Evolutionary conservation across 2,113 vertebrate species (phyloP).

Genomic region (Eupsittula cactorum): DNA sequence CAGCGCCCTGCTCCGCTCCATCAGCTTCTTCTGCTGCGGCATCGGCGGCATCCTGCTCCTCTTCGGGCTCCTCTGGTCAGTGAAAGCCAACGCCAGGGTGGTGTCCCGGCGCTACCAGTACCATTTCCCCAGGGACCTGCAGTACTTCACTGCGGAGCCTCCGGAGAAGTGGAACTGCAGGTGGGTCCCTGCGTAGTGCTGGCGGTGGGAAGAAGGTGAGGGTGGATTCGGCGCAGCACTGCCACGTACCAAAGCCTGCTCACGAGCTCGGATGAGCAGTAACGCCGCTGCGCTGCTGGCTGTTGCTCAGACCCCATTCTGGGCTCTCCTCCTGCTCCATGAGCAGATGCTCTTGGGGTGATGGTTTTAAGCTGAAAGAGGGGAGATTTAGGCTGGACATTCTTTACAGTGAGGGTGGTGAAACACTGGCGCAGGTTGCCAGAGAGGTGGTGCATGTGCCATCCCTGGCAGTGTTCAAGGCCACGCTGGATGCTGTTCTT

Average conservation of each 20-base stretch:
- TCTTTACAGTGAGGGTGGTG: background rate
- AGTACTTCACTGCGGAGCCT: constrained; percentile 66
- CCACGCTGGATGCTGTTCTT: background rate
- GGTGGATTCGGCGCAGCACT: background rate
- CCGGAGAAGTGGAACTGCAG: constrained; percentile 70
- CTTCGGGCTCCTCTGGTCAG: constrained; percentile 72
- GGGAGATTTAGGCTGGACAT: background rate
- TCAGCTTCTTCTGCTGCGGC: constrained; percentile 75
- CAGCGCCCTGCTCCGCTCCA: constrained; percentile 60
- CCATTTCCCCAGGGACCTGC: constrained; percentile 71
- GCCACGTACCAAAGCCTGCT: accelerated
- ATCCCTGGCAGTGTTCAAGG: background rate
- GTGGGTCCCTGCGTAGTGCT: background rate
- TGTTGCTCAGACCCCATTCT: background rate
- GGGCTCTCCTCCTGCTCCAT: background rate
- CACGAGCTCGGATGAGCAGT: background rate
- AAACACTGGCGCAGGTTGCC: background rate
- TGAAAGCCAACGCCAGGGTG: constrained; percentile 59
- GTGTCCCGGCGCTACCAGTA: constrained; percentile 63
- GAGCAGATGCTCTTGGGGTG: background rate
- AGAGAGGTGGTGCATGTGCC: background rate
- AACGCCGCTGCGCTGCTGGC: accelerated
- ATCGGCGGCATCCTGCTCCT: constrained; percentile 73
- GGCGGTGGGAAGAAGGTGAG: background rate
- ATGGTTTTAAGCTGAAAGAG: background rate